Base-by-base conservation (phyloP, 2,797 vertebrate species). In the Melanotaenia boesemani region DNA sequence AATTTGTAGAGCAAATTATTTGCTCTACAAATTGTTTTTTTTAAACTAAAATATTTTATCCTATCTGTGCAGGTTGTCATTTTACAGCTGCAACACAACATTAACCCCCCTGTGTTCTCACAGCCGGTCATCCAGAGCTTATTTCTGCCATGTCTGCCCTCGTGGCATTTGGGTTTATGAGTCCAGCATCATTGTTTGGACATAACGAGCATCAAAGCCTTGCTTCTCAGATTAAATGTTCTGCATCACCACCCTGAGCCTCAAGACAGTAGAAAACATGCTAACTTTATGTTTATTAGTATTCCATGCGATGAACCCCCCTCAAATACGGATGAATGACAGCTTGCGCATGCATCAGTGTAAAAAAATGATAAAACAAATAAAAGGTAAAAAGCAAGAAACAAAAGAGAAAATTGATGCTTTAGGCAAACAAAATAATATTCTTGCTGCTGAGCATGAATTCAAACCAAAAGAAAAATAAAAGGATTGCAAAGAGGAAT, bases 141-240 rank as follows among this genome's bases (percentile, higher is more conserved):
- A 34, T 71, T 74, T 63, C 68, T 77, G 67, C 72, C 77, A 67
- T 48, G 0, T 56, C 65, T 70, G 72, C 58, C 81, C 80, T 66
- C 20, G 41, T 89, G 85, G 76, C 83, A 91, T 91, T 87, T 88
- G 6, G 39, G 36, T 83, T 83, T 85, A 86, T 24, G 79, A 80
- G 73, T 70, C 67, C 37, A 56, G 55, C 65, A 63, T 30, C 46
- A 36, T 39, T 68, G n/a, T 74, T 66, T 57, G 67, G 22, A 63
- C 13, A 26, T 18, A 39, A 85, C 18, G 1, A 70, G 64, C 63
- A n/a, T 10, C 26, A 15, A 32, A 60, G 26, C 62, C 26, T 41
- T 4, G 36, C 65, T 73, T 34, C 59, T 61, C 72, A 37, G 55
- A 59, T 68, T n/a, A 36, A 16, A 69, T 26, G 57, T 37, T 20